Evolutionary conservation across 1,140 invertebrate genomes (phyloP).

Genomic region (Andrena cerasifolii): DNA sequence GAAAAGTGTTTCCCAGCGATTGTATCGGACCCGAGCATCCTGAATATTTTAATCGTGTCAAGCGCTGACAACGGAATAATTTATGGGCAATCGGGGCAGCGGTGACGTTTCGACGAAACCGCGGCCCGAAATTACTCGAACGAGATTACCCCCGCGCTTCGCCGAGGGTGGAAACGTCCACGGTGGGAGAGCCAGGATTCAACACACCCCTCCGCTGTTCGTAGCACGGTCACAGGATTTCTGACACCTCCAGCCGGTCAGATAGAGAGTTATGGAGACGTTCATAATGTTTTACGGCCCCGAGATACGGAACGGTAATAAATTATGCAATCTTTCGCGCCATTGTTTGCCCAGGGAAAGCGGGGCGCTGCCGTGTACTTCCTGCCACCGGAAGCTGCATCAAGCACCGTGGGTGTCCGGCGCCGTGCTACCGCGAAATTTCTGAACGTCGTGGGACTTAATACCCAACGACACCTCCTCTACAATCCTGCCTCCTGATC

Average conservation of each 20-base stretch:
- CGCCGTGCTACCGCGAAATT: background rate
- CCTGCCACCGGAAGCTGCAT: background rate
- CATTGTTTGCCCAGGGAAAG: background rate
- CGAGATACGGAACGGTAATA: background rate
- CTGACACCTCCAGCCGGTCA: background rate
- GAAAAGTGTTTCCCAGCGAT: background rate
- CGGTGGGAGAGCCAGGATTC: no score
- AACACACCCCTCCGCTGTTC: background rate
- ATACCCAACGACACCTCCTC: background rate
- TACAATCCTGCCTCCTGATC: background rate
- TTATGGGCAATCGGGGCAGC: background rate
- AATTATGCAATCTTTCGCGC: conserved; percentile 29
- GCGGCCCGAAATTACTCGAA: background rate
- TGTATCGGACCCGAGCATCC: background rate
- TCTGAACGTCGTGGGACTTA: background rate
- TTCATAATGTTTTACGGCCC: conserved; percentile 8
- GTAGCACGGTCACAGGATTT: background rate
- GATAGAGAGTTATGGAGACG: conserved; percentile 1
- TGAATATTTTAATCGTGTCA: conserved; percentile 8
- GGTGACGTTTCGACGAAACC: background rate
- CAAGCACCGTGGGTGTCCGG: background rate
- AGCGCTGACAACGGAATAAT: background rate
- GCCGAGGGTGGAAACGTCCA: no score
- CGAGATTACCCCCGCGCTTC: background rate
- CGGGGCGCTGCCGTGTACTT: background rate